Conservation (phyloP, 2,888 invertebrate species). For the Drosophila cognata region DNA sequence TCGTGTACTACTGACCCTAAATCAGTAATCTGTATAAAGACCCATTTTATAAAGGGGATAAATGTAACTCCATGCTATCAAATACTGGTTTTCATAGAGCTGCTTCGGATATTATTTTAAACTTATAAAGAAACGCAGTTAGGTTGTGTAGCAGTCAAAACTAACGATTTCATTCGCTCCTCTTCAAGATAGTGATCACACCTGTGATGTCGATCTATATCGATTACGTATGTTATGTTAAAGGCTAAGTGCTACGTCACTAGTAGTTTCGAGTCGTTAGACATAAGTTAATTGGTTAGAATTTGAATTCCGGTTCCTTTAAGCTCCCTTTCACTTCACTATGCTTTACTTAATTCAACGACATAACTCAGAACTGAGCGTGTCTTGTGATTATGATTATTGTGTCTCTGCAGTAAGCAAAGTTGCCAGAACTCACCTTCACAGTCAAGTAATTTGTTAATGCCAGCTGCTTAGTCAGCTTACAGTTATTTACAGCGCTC, state of each 20-base stretch:
- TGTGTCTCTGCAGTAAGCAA: background rate
- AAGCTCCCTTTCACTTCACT: background rate
- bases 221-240: background rate
- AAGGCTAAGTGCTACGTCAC: background rate
- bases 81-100: background rate
- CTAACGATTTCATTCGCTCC: background rate
- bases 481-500: slow-evolving; percentile 52
- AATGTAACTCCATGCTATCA: background rate
- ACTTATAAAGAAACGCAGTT: background rate
- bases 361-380: background rate
- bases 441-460: slow-evolving; percentile 49
- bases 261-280: background rate
- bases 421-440: slow-evolving; percentile 1
- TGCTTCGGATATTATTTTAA: background rate
- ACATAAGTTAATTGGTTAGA: background rate
- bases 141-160: background rate
- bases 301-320: background rate
- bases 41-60: background rate
- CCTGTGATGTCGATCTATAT: background rate
- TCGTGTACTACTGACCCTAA: background rate
- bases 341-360: background rate
- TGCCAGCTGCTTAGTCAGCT: slow-evolving; percentile 41
- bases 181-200: background rate
- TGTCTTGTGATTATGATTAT: slow-evolving; percentile 20
- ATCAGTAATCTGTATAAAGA: background rate